Evolutionary conservation across 2,888 invertebrate genomes (phyloP).

Genomic region (Altica lythri): DNA sequence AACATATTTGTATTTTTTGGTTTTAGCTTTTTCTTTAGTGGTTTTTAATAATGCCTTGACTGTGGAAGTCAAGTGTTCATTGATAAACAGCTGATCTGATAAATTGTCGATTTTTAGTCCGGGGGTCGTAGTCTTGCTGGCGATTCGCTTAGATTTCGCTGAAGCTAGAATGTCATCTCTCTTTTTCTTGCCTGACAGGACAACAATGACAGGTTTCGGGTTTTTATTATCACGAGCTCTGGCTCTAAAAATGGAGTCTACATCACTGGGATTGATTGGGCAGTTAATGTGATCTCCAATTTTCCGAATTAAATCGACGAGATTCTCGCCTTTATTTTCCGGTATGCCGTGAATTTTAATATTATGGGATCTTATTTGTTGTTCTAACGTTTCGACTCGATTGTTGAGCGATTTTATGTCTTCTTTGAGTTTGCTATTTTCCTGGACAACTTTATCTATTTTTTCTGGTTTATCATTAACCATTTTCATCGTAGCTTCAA

Average conservation of each 20-base stretch:
- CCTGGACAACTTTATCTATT: background rate
- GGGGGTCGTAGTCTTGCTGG: constrained; percentile 5
- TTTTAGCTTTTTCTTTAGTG: too few species aligned
- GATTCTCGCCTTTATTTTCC: background rate
- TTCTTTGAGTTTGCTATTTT: background rate
- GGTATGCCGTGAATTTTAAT: background rate
- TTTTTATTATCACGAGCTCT: background rate
- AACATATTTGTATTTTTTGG: too few species aligned
- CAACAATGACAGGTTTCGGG: background rate
- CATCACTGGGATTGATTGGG: background rate
- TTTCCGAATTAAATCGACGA: background rate
- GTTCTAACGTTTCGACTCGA: background rate
- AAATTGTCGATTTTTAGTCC: constrained; percentile 10
- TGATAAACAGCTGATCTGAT: constrained; percentile 16
- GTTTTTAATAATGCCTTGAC: background rate
- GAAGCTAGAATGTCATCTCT: constrained; percentile 1
- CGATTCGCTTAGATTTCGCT: constrained; percentile 2
- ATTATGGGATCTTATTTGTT: constrained; percentile 1
- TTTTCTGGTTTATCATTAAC: background rate
- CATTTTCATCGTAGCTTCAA: background rate
- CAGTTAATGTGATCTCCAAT: constrained; percentile 1
- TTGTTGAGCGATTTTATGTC: constrained; percentile 2
- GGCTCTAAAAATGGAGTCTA: background rate
- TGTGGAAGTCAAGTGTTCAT: constrained; percentile 2
- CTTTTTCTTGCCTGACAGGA: background rate